phyloP scores from a whole-genome alignment of 2,888 invertebrate genomes.

The Stenurella melanura region DNA sequence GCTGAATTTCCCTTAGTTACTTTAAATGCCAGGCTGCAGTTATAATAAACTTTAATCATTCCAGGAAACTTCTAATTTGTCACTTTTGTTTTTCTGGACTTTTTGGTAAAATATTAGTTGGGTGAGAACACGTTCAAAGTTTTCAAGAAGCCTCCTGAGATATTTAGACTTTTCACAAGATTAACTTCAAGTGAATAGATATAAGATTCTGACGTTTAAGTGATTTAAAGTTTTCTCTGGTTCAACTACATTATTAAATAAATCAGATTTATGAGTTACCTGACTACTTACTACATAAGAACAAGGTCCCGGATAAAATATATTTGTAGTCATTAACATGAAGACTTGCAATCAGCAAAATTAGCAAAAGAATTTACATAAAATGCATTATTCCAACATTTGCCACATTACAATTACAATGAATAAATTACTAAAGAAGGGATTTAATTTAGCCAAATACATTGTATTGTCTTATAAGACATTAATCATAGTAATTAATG shows the following conservation, averaged over 20 bases:
- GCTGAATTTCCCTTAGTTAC: background rate
- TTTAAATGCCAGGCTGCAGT: background rate
- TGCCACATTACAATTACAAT: too few relatives aligned
- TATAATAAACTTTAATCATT: slow-evolving; percentile 26
- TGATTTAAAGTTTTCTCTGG: slow-evolving; percentile 30
- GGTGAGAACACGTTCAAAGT: slow-evolving; percentile 27
- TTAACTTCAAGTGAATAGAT: slow-evolving; percentile 27
- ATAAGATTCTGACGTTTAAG: slow-evolving; percentile 29
- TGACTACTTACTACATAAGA: background rate
- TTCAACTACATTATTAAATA: slow-evolving; percentile 29
- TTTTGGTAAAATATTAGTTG: slow-evolving; percentile 20
- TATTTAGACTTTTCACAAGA: slow-evolving; percentile 29
- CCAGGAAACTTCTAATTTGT: slow-evolving; percentile 23
- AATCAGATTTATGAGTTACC: slow-evolving; percentile 13
- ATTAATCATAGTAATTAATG: too few relatives aligned
- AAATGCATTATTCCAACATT: too few relatives aligned
- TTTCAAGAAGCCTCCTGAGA: slow-evolving; percentile 26
- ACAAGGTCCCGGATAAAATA: background rate
- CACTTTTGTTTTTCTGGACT: slow-evolving; percentile 32
- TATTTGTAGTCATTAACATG: background rate
- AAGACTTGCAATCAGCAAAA: too few relatives aligned
- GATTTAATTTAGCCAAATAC: too few relatives aligned
- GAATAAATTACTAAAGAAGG: too few relatives aligned
- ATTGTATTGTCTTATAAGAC: too few relatives aligned
- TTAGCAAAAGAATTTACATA: too few relatives aligned